phyloP scores from a whole-genome alignment of 2,888 invertebrate genomes.

The Himalopsyche tibetana region DNA sequence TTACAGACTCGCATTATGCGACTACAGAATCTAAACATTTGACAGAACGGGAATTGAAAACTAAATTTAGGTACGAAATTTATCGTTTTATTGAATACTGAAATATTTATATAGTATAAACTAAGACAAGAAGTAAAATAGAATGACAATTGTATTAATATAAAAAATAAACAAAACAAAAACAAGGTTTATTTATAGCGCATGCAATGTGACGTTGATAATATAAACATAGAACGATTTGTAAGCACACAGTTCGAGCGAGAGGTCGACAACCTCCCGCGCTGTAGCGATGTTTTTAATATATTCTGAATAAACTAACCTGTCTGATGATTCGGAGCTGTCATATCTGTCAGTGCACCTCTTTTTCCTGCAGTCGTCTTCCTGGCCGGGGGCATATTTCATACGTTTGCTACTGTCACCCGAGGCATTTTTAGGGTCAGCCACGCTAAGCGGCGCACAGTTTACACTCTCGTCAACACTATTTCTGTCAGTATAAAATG shows the following conservation, averaged over 20 bases:
- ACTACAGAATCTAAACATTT: not conserved
- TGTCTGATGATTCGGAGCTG: slow-evolving; percentile 96
- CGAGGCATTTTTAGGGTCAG: slow-evolving; percentile 69
- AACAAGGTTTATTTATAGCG: slow-evolving; percentile 39
- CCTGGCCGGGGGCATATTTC: slow-evolving; percentile 69
- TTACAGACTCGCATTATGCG: not conserved
- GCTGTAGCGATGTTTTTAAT: slow-evolving; percentile 48
- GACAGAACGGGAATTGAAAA: not conserved
- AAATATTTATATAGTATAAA: not conserved
- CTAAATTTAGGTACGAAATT: not conserved
- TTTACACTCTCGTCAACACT: slow-evolving; percentile 77
- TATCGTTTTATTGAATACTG: not conserved
- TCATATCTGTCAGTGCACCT: slow-evolving; percentile 94
- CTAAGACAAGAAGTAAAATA: too few species aligned
- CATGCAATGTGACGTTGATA: slow-evolving; percentile 41
- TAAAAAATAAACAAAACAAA: slow-evolving; percentile 24
- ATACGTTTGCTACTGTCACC: slow-evolving; percentile 67
- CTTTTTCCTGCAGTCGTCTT: slow-evolving; percentile 84
- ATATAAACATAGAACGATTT: slow-evolving; percentile 36
- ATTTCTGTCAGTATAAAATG: slow-evolving; percentile 75
- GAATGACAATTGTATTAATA: not conserved
- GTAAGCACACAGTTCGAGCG: slow-evolving; percentile 39
- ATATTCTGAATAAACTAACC: slow-evolving; percentile 77
- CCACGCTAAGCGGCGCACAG: slow-evolving; percentile 77
- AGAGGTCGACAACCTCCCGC: slow-evolving; percentile 63